Conservation (phyloP, 2,888 invertebrate genomes). For the Taphrorychus bicolor region DNA sequence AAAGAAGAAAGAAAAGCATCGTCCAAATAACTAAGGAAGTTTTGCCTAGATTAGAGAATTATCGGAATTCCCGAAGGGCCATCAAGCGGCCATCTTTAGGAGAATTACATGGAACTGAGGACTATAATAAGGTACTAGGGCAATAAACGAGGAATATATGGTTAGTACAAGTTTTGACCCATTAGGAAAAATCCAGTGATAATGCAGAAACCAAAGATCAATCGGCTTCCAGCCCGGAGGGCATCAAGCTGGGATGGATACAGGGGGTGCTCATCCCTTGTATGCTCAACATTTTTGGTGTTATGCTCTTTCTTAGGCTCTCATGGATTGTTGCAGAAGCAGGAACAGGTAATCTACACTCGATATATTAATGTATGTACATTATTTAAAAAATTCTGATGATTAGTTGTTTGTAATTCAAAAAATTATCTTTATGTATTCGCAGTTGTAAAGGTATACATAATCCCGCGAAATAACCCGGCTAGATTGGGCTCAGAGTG, state of each 20-base stretch:
- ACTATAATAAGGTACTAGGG: conserved; percentile 43
- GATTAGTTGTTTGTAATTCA: too few species aligned
- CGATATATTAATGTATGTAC: too few species aligned
- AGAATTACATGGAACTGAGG: conserved; percentile 78
- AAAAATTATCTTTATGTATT: neutral
- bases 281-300: conserved; percentile 98
- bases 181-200: conserved; percentile 31
- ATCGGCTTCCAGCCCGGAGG: conserved; percentile 48
- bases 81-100: conserved; percentile 84
- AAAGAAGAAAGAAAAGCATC: conserved; percentile 64
- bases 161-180: neutral
- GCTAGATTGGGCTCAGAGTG: conserved; percentile 9
- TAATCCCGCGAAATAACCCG: neutral
- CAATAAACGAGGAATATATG: neutral
- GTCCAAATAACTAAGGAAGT: conserved; percentile 79
- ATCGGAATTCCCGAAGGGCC: conserved; percentile 78
- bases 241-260: conserved; percentile 89
- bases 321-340: conserved; percentile 98
- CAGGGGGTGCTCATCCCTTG: conserved; percentile 92
- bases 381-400: too few species aligned
- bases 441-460: neutral
- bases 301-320: conserved; percentile 96
- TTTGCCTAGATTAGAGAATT: conserved; percentile 82
- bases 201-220: conserved; percentile 48
- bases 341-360: conserved; percentile 69